A percentile compares a stretch with the other conserved stretches of the same genome.
phyloP scores from a whole-genome alignment of 2,797 vertebrate genomes.

The Peromyscus aztecus region DNA sequence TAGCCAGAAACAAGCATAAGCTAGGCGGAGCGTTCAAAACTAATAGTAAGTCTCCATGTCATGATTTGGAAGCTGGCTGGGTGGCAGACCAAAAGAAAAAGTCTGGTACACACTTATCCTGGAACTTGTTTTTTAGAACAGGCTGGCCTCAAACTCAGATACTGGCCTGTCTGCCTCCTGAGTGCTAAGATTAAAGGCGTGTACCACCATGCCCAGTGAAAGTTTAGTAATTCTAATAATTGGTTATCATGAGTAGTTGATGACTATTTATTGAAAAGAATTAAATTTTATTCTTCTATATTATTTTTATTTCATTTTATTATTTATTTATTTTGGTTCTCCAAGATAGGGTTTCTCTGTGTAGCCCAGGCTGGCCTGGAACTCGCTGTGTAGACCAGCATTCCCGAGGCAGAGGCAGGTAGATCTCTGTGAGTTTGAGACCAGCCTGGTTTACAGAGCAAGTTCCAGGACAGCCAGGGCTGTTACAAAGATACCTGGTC shows the following conservation, averaged over 20 bases:
- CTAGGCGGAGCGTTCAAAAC: neutral
- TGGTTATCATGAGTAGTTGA: constrained; percentile 40
- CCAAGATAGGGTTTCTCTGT: neutral
- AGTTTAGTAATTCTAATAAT: neutral
- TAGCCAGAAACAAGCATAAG: neutral
- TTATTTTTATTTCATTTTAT: neutral
- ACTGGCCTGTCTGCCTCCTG: neutral
- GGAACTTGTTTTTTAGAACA: neutral
- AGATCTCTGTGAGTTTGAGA: too few relatives aligned
- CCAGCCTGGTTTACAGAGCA: too few relatives aligned
- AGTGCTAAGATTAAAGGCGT: neutral
- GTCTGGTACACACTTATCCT: neutral
- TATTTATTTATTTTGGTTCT: neutral
- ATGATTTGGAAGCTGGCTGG: neutral
- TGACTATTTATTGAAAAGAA: constrained; percentile 37
- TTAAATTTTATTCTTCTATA: neutral
- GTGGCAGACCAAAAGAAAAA: neutral
- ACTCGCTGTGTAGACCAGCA: neutral
- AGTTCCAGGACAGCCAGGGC: too few relatives aligned
- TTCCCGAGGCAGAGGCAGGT: too few relatives aligned
- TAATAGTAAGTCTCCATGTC: neutral
- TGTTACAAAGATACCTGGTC: too few relatives aligned
- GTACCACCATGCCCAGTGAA: neutral
- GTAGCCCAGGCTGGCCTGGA: neutral
- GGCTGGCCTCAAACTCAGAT: neutral